These are phyloP conservation scores for Callimorpha dominula DNA, from an alignment of 2,888 invertebrate species.

Conservation along the genomic window DNA sequence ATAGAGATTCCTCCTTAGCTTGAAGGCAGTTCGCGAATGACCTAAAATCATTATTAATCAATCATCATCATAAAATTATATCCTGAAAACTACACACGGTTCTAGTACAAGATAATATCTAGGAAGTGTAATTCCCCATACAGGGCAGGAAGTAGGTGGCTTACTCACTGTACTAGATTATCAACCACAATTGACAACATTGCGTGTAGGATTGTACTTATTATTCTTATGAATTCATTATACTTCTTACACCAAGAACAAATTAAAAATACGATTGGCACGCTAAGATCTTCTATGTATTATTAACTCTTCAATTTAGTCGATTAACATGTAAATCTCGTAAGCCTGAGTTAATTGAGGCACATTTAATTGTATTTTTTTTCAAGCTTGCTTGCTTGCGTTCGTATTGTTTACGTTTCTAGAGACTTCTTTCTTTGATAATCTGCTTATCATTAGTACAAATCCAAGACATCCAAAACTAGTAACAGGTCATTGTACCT, in stretches of 20 bases:
- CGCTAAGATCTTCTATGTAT: background rate
- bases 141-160: slow-evolving; percentile 21
- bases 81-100: too few relatives aligned
- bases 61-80: too few relatives aligned
- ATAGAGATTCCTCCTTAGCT: too few relatives aligned
- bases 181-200: slow-evolving; percentile 18
- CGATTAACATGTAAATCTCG: slow-evolving; percentile 21
- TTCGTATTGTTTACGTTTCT: background rate
- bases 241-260: slow-evolving; percentile 2
- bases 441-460: background rate
- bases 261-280: background rate
- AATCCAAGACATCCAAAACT: background rate
- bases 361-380: slow-evolving; percentile 18
- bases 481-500: background rate
- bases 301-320: background rate
- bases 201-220: background rate
- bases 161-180: slow-evolving; percentile 31
- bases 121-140: slow-evolving; percentile 23
- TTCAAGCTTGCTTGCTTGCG: background rate
- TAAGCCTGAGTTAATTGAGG: slow-evolving; percentile 23
- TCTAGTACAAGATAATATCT: background rate
- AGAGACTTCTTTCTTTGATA: background rate
- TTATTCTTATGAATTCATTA: background rate
- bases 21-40: too few relatives aligned
- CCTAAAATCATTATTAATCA: too few relatives aligned